A percentile compares a stretch with the other conserved stretches of the same genome.
These are phyloP conservation scores for Gnathochromis pfefferi DNA, from an alignment of 2,113 vertebrate genomes.

Conservation along the genomic window DNA sequence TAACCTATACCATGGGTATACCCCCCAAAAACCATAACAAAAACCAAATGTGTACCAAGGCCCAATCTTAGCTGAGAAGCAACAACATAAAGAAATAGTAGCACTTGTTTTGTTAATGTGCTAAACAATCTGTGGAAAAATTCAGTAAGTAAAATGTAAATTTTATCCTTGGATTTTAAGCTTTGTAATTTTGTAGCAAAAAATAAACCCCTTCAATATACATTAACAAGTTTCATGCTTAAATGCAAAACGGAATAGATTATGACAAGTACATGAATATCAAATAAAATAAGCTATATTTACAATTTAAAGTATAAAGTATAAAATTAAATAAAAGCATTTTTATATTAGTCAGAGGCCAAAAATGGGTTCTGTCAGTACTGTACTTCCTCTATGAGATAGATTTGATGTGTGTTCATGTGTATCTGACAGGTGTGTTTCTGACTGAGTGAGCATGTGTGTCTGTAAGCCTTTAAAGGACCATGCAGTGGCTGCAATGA, in stretches of 20 bases:
- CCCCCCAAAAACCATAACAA: neutral
- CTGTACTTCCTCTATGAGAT: neutral
- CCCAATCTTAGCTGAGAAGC: neutral
- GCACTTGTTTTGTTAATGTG: neutral
- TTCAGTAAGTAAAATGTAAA: neutral
- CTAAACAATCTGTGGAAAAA: neutral
- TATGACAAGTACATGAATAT: neutral
- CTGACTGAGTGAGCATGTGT: neutral
- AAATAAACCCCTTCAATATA: fast-evolving
- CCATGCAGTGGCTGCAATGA: neutral
- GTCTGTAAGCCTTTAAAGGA: neutral
- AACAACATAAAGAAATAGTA: neutral
- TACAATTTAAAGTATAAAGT: neutral
- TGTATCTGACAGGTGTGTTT: neutral
- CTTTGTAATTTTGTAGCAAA: neutral
- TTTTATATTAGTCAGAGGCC: neutral
- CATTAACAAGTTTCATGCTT: neutral
- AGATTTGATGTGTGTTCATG: neutral
- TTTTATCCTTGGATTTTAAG: neutral
- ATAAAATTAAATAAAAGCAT: neutral
- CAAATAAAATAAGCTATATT: neutral
- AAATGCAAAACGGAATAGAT: neutral
- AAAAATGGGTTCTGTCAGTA: neutral
- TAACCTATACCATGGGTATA: neutral
- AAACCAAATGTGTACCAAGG: neutral